phyloP scores from a whole-genome alignment of 2,113 vertebrate species.

The Pelobates fuscus region DNA sequence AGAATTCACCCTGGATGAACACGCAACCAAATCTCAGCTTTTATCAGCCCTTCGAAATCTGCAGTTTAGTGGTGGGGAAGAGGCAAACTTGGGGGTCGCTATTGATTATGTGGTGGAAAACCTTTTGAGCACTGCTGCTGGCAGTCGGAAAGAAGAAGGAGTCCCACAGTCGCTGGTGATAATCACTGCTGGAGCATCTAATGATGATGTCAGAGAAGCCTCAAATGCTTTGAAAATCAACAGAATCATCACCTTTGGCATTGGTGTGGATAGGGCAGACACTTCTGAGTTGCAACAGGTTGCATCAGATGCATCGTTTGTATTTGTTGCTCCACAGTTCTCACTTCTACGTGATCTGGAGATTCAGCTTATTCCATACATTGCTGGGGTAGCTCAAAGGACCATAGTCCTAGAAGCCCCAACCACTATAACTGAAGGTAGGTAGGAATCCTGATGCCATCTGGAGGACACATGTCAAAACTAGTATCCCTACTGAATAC shows the following conservation, averaged over 20 bases:
- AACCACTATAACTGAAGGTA: slow-evolving; percentile 92
- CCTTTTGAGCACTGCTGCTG: slow-evolving; percentile 79
- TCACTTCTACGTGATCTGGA: slow-evolving; percentile 72
- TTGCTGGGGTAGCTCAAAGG: slow-evolving; percentile 85
- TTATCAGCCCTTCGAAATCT: slow-evolving; percentile 83
- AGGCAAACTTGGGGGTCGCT: slow-evolving; percentile 86
- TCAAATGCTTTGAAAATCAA: slow-evolving; percentile 85
- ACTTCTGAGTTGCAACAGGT: slow-evolving; percentile 82
- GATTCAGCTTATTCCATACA: slow-evolving; percentile 79
- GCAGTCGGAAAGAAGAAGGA: slow-evolving; percentile 88
- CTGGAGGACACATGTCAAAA: neutral
- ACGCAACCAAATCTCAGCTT: slow-evolving; percentile 79
- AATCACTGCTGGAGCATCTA: slow-evolving; percentile 85
- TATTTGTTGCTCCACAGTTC: slow-evolving; percentile 82
- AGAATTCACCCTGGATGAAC: slow-evolving; percentile 84
- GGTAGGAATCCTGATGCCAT: slow-evolving; percentile 63
- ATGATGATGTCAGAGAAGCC: slow-evolving; percentile 83
- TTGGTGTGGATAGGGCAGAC: slow-evolving; percentile 76
- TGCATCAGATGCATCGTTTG: slow-evolving; percentile 83
- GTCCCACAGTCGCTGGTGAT: slow-evolving; percentile 90
- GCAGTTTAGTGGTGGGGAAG: slow-evolving; percentile 74
- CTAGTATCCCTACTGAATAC: no score
- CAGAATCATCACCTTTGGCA: slow-evolving; percentile 78
- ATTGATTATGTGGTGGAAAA: slow-evolving; percentile 83
- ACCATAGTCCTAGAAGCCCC: slow-evolving; percentile 81